phyloP scores from a whole-genome alignment of 2,888 invertebrate species.

The Parelbella ahira region DNA sequence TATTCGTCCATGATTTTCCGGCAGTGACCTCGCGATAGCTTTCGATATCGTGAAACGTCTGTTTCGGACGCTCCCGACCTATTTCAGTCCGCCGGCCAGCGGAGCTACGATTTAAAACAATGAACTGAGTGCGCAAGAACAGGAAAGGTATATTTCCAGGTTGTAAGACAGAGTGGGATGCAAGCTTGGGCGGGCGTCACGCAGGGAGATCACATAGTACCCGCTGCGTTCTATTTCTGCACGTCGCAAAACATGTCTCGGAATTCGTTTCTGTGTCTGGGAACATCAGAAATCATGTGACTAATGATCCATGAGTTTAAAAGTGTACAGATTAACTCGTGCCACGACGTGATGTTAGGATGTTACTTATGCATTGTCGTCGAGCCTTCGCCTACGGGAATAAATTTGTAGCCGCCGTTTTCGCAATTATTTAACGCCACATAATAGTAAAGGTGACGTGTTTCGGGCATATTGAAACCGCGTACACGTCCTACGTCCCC shows the following conservation, averaged over 20 bases:
- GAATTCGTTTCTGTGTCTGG: constrained; percentile 78
- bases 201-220: constrained; percentile 70
- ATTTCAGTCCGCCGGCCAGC: constrained; percentile 74
- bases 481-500: constrained; percentile 1
- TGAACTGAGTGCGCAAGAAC: constrained; percentile 69
- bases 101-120: constrained; percentile 72
- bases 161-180: constrained; percentile 59
- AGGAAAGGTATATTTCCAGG: constrained; percentile 61
- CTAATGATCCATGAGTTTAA: constrained; percentile 52
- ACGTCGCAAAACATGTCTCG: constrained; percentile 78
- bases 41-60: constrained; percentile 72
- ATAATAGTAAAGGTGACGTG: constrained; percentile 41
- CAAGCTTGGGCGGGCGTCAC: constrained; percentile 58
- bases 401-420: constrained; percentile 24
- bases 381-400: not conserved
- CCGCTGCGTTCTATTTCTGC: constrained; percentile 77
- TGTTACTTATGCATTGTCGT: not conserved
- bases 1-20: constrained; percentile 55
- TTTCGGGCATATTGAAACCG: constrained; percentile 43
- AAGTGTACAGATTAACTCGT: constrained; percentile 36
- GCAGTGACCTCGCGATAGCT: constrained; percentile 73
- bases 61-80: constrained; percentile 75
- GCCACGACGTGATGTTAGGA: constrained; percentile 20
- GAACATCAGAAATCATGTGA: constrained; percentile 76
- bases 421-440: constrained; percentile 32